phyloP scores from a whole-genome alignment of 37 sponge, comb jelly and placozoan genomes.

The Bolinopsis microptera region DNA sequence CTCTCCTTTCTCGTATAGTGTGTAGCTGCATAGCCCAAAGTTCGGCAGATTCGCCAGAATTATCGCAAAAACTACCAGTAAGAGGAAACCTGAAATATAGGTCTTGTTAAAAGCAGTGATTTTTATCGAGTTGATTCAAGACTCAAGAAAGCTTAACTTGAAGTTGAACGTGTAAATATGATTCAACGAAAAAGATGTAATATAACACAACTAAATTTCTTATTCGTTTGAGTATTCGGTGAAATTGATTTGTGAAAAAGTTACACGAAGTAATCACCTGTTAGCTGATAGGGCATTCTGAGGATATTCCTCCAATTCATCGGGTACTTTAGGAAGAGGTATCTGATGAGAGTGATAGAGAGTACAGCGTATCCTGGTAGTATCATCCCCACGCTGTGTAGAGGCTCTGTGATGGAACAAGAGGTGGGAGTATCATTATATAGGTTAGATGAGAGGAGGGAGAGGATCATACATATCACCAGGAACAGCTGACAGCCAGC shows the following conservation, averaged over 20 bases:
- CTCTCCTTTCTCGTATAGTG: neutral
- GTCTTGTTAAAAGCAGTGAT: too few relatives aligned
- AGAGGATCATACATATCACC: neutral
- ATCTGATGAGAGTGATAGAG: neutral
- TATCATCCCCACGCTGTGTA: constrained; percentile 20
- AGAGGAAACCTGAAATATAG: neutral
- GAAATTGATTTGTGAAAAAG: too few relatives aligned
- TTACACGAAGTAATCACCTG: too few relatives aligned
- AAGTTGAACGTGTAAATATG: too few relatives aligned
- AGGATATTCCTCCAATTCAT: neutral
- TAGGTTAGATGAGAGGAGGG: constrained; percentile 5
- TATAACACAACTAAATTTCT: too few relatives aligned
- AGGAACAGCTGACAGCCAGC: constrained; percentile 11
- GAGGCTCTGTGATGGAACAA: constrained; percentile 1
- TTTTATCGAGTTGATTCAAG: too few relatives aligned
- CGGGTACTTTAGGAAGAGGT: constrained; percentile 41
- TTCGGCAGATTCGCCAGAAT: constrained; percentile 3
- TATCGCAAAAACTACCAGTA: neutral
- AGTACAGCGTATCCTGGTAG: constrained; percentile 47
- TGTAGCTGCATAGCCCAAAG: constrained; percentile 31
- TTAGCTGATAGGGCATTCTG: neutral
- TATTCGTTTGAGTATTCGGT: too few relatives aligned
- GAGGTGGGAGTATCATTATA: neutral
- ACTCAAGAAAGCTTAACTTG: too few relatives aligned
- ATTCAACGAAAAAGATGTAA: too few relatives aligned